phyloP scores from a whole-genome alignment of 2,113 vertebrate genomes.

The Oncorhynchus masou region DNA sequence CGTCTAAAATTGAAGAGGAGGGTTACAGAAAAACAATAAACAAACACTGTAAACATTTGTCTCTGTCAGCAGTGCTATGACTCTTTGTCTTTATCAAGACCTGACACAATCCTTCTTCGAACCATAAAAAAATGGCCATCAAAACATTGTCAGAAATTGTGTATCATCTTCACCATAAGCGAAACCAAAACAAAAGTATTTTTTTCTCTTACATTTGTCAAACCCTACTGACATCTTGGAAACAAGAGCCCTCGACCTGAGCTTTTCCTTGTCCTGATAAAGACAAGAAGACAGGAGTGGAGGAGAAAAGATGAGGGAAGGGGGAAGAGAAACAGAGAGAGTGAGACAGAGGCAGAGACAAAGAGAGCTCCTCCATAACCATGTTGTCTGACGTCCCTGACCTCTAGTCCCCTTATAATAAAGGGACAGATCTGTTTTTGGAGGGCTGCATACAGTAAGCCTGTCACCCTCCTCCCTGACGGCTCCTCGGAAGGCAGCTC shows the following conservation, averaged over 20 bases:
- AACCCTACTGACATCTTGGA: neutral
- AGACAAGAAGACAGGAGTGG: neutral
- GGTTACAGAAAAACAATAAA: neutral
- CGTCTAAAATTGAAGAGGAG: neutral
- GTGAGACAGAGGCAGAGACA: neutral
- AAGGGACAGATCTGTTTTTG: conserved; percentile 48
- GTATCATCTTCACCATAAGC: neutral
- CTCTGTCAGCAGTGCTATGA: neutral
- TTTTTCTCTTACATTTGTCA: neutral
- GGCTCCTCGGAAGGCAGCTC: conserved; percentile 37
- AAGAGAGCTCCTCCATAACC: conserved; percentile 30
- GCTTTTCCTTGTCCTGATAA: neutral
- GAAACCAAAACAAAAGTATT: neutral
- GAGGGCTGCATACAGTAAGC: conserved; percentile 50
- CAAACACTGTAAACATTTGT: neutral
- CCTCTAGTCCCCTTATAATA: conserved; percentile 7
- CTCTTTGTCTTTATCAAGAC: neutral
- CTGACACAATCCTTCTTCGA: conserved; percentile 2
- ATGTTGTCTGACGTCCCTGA: conserved; percentile 36
- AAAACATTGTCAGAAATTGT: neutral
- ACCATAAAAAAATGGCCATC: neutral
- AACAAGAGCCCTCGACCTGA: neutral
- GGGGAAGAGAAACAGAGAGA: neutral
- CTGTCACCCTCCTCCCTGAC: conserved; percentile 54
- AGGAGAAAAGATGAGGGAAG: neutral